Evolutionary conservation across 2,888 invertebrate species (phyloP).

Genomic region (Heliconius sara): DNA sequence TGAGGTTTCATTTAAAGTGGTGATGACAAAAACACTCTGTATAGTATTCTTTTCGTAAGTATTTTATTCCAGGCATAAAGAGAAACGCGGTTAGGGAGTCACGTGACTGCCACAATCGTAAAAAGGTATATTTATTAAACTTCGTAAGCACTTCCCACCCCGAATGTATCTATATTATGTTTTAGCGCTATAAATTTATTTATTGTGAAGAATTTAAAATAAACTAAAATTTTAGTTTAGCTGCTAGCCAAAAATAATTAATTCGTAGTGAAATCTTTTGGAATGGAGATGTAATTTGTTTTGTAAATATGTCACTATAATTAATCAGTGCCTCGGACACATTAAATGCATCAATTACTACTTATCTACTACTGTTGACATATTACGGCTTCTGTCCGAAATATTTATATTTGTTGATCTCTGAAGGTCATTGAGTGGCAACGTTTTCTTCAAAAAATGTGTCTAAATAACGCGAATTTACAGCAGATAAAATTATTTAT

Average conservation of each 20-base stretch:
- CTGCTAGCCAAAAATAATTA: not conserved
- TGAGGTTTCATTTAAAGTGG: no score
- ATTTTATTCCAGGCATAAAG: not conserved
- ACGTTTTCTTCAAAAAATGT: no score
- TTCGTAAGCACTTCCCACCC: not conserved
- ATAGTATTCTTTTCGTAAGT: no score
- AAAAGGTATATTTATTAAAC: slow-evolving; percentile 2
- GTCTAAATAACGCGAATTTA: not conserved
- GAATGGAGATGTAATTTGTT: not conserved
- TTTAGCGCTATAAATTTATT: not conserved
- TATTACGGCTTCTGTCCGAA: no score
- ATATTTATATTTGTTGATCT: not conserved
- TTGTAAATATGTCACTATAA: not conserved
- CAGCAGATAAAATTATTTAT: not conserved
- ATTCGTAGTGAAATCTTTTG: not conserved
- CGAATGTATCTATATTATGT: not conserved
- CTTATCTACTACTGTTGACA: slow-evolving; percentile 1
- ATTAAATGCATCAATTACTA: not conserved
- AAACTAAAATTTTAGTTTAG: not conserved
- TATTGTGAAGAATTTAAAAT: not conserved
- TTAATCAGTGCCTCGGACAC: not conserved
- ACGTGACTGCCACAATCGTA: slow-evolving; percentile 3
- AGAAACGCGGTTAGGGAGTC: not conserved
- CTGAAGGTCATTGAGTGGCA: not conserved
- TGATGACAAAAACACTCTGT: no score